Base-by-base conservation (phyloP, 2,797 vertebrate species). In the Falco novaeseelandiae region DNA sequence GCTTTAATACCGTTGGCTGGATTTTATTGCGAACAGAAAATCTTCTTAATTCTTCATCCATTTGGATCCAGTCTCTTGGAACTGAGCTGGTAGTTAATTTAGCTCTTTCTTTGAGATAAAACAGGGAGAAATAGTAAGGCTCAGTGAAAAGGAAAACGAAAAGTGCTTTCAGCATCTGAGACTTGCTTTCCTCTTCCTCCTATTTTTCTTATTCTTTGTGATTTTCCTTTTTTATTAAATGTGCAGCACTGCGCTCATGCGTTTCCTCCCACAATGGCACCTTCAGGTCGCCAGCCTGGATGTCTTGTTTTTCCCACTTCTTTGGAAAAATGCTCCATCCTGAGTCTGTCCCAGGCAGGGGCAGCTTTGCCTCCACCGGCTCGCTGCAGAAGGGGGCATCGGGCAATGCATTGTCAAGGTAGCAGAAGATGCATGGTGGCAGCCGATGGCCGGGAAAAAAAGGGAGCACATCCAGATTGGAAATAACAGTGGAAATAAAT, bases 31-130 rank as follows among this genome's bases (percentile, higher is more conserved):
- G 92, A 96, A 90, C 23, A 90, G 96, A 92, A 96, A 93, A 96
- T 96, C 94, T 93, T 91, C 94, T 97, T 97, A 95, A 96, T 96
- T 87, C 91, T 95, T 77, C 90, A 83, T 94, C 89, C 84, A 52
- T 96, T 97, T 91, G 92, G 88, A 87, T 94, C 89, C 78, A 96
- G 92, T 77, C 85, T 97, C 69, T 95, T 0, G 1, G 94, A 95
- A 94, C 89, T 87, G 96, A 97, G 82, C 94, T 87, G 82, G 44
- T 66, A 79, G 93, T 92, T 94, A 93, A 94, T 94, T 95, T 73
- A 92, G 73, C 46, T 87, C 84, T 95, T 94, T 78, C 49, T 86
- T 66, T 0, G 2, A 95, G 63, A 92, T 96, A 92, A 96, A 96
- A 71, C 63, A 80, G 78, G 79, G 80, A 80, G 79, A 79, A 87